phyloP scores from a whole-genome alignment of 2,888 invertebrate genomes.

The Atrina japonica region DNA sequence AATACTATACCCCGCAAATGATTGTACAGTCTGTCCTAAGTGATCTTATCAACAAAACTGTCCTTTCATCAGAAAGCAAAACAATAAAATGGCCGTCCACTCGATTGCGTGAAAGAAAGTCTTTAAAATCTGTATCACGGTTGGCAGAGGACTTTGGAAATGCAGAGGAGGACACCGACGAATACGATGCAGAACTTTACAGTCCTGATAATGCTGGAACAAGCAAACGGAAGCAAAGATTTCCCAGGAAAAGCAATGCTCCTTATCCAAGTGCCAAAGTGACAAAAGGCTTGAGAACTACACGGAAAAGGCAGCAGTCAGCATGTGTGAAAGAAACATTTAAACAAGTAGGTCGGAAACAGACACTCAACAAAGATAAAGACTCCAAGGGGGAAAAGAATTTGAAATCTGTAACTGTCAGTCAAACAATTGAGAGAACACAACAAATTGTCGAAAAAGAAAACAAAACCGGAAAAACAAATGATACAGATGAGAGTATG shows the following conservation, averaged over 20 bases:
- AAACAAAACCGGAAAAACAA: too few species aligned
- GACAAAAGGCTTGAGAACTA: too few species aligned
- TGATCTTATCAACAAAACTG: conserved; percentile 17
- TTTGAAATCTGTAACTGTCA: too few species aligned
- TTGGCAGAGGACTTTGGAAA: conserved; percentile 6
- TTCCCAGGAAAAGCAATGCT: conserved; percentile 1
- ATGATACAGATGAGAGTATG: background rate
- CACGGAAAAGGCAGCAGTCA: too few species aligned
- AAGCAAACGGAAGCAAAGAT: conserved; percentile 19
- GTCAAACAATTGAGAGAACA: too few species aligned
- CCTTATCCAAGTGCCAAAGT: background rate
- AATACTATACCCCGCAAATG: background rate
- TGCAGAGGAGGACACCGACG: conserved; percentile 14
- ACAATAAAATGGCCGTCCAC: conserved; percentile 8
- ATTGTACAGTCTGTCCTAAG: conserved; percentile 9
- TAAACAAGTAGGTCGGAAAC: too few species aligned
- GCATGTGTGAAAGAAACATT: too few species aligned
- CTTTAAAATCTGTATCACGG: too few species aligned
- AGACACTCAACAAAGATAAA: too few species aligned
- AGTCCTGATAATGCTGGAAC: background rate
- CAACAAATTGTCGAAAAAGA: background rate
- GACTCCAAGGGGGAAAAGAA: too few species aligned
- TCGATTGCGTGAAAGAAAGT: background rate
- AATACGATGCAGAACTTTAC: conserved; percentile 4
- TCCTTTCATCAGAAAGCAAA: conserved; percentile 18